Base-by-base conservation (phyloP, 2,888 invertebrate genomes). In the Perdita meconis region DNA sequence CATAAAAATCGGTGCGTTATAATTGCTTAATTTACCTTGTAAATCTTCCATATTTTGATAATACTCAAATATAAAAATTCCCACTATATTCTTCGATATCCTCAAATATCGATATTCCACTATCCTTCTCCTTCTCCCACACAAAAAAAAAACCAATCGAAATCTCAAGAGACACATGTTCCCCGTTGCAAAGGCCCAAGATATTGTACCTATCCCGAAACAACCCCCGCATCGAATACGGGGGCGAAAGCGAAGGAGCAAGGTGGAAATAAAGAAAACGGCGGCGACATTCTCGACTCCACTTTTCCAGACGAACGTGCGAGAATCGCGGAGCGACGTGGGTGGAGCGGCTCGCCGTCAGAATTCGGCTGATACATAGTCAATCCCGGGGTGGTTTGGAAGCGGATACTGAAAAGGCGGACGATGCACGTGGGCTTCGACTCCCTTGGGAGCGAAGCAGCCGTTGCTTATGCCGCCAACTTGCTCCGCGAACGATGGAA, bases 361-460 rank as follows among this genome's bases (percentile, higher is more conserved):
- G 82, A 86, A 88, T 86, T 87, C 82, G 80, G 72, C 83, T 86
- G 86, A 87, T 89, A 87, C 89, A 89, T 89, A 89, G 88, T 89
- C 88, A 87, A 89, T 90, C 87, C 80, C 82, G 73, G 51, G 77
- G 76, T 75, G 82, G 78, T 84, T 73, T 56, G 56, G 59, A 63
- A 74, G 76, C 81, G 81, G 81, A 81, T 68, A 79, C 47, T 75
- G 78, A 72, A 69, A 60, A 70, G 76, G 69, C 61, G 69, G 50
- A 67, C 50, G 75, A 63, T 66, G 66, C 68, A 36, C 56, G 78
- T 53, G 78, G n/a, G 71, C 53, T 74, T 66, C 59, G 12, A 22
- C 60, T 78, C 77, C 67, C 42, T n/a, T 55, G 77, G 79, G 78
- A 77, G 51, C 55, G 47, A 36, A 59, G 64, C 71, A 50, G 30